Evolutionary conservation across 2,888 invertebrate genomes (phyloP), one percentile per base, ranked within the genome.

Genomic region (Dermolepida albohirtum): DNA sequence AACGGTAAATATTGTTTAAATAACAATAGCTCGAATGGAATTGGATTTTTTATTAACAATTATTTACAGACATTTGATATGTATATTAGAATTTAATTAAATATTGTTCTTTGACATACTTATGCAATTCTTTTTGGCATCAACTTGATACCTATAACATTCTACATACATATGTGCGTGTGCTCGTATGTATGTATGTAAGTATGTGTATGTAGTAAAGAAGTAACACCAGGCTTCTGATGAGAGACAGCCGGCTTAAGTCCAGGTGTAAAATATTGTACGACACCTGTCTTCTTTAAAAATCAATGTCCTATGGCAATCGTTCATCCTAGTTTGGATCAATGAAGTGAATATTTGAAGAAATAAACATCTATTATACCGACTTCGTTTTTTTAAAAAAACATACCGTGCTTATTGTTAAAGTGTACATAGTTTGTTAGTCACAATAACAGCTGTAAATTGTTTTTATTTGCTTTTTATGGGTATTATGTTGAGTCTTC

Each of bases 261-360:
- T 80, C 81, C 81, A 81, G 81, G 81, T 81, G 81, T 80, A 80
- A 78, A 76, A 76, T 75, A 77, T 77, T 74, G 73, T 75, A 74
- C 75, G 79, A 80, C 81, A 81, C 81, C 81, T 81, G 81, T 81
- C 80, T 79, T 76, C 77, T 78, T 77, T 78, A 80, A 79, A 55
- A 81, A 81, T 81, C 81, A 80, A 81, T 81, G 81, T 81, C 79
- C 80, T 80, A 76, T 80, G 77, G 79, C 79, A 75, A 79, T 80
- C 78, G 78, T 78, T 78, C 76, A 78, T 78, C 76, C 74, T 75
- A 78, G 76, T 78, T 78, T 78, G 71, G 73, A 74, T 74, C 78
- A 78, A 77, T 78, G 73, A 77, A 78, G 70, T 70, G 57, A 57
- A 57, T 57, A 57, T 57, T 57, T 44, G 10, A 16, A 57, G 14